Percentiles rank a stretch among this genome's conserved stretches.
Evolutionary conservation across 2,797 vertebrate species (phyloP).

Genomic region (Hirundo rustica): DNA sequence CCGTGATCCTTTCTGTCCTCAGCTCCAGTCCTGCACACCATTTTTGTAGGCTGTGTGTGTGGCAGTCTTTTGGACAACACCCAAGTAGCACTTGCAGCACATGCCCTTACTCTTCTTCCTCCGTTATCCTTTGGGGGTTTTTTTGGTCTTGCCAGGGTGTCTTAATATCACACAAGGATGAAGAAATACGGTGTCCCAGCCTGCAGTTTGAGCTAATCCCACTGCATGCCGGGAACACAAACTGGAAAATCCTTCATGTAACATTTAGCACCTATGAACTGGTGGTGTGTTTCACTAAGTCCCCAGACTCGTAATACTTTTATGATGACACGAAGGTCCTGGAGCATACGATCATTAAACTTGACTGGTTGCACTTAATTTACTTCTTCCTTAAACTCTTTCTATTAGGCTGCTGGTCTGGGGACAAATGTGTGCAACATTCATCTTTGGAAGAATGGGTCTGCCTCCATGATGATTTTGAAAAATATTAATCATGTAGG

Average conservation of each 20-base stretch:
- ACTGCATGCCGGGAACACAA: rapidly evolving
- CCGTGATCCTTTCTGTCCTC: neutral
- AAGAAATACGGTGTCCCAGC: neutral
- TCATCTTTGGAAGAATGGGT: neutral
- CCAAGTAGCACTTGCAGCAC: neutral
- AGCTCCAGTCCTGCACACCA: neutral
- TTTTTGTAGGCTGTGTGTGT: neutral
- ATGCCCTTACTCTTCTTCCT: neutral
- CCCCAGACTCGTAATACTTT: neutral
- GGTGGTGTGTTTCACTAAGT: neutral
- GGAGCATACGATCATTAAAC: neutral
- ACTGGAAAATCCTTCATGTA: neutral
- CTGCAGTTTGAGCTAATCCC: neutral
- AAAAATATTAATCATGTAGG: neutral
- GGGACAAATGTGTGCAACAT: neutral
- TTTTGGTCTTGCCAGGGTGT: neutral
- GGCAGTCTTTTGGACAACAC: neutral
- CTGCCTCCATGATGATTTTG: neutral
- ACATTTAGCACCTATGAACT: neutral
- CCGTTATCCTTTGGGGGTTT: neutral
- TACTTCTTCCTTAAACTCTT: neutral
- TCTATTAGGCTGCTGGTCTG: neutral
- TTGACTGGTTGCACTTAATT: neutral
- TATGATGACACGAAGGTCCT: neutral
- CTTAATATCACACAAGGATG: neutral